Evolutionary conservation across 30 jellyfish, hydroid and myxozoan species (phyloP).

Genomic region (Hydractinia echinata): DNA sequence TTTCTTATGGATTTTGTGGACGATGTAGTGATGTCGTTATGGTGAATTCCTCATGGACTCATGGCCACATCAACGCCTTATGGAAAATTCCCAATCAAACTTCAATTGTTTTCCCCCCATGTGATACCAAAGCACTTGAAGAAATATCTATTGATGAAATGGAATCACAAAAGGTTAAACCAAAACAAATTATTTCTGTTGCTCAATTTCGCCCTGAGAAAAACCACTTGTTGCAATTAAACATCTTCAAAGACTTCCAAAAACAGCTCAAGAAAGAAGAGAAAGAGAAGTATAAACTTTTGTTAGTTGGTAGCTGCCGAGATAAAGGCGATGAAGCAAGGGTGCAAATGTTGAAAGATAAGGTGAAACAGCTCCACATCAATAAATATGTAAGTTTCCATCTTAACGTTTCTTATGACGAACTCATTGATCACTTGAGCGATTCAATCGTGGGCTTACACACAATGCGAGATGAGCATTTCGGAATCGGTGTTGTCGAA

Average conservation of each 20-base stretch:
- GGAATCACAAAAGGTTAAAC: constrained; percentile 20
- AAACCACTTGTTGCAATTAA: constrained; percentile 77
- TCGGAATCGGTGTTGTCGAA: constrained; percentile 99
- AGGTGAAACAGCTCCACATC: constrained; percentile 44
- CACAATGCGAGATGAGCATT: constrained; percentile 98
- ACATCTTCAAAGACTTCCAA: constrained; percentile 44
- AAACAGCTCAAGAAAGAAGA: constrained; percentile 31
- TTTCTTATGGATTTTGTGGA: constrained; percentile 76
- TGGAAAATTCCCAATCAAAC: constrained; percentile 71
- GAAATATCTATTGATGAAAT: constrained; percentile 30
- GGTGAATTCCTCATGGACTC: constrained; percentile 97
- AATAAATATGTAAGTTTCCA: constrained; percentile 72
- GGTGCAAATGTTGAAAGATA: constrained; percentile 41
- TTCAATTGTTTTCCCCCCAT: constrained; percentile 81
- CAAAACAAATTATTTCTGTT: constrained; percentile 58
- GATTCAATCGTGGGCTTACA: constrained; percentile 79
- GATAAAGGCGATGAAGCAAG: constrained; percentile 64
- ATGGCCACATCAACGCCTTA: constrained; percentile 49
- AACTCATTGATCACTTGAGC: constrained; percentile 41
- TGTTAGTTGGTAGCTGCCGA: constrained; percentile 95
- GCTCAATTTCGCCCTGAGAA: constrained; percentile 99
- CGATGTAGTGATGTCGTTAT: constrained; percentile 71
- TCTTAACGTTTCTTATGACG: constrained; percentile 59
- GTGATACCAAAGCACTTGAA: constrained; percentile 70
- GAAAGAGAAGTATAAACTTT: constrained; percentile 19